Evolutionary conservation across 2,797 vertebrate genomes (phyloP), one percentile per base, ranked within the genome.

Genomic region (Schizopygopsis malacanthus): DNA sequence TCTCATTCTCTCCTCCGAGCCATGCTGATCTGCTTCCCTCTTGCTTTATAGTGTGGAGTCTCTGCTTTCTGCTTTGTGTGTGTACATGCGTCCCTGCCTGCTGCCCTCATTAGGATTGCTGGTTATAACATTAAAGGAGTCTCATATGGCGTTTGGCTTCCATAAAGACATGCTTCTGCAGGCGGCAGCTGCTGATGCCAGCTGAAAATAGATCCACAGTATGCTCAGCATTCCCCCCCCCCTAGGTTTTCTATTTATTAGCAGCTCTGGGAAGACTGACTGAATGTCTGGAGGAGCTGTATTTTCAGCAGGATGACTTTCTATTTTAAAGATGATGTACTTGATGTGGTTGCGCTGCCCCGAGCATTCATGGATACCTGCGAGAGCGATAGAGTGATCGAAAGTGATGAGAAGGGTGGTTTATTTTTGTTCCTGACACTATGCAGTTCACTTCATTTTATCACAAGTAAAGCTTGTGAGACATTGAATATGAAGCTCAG

Each of bases 171-270:
- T 91, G 93, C 95, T 96, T 95, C 94, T 95, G 92, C 94, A 95
- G 95, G 94, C 95, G 94, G 95, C 95, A 95, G 95, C 96, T 97
- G 97, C 96, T 97, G 97, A 97, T 95, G 95, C 94, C 94, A 95
- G 96, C 97, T 97, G 96, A 96, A 97, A 97, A 97, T 96, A 96
- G 96, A 96, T 94, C 95, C 95, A 95, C 93, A 90, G 89, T 95
- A 91, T 90, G 94, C 95, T 96, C 95, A 96, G 95, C 95, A 96
- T 69, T 93, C 94, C 94, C 95, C 72, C 93, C 94, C 95, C 95
- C 93, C 92, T 28, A 93, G 95, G 94, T 95, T 95, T 94, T 94
- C 95, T 95, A 95, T 96, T 96, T 96, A 96, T 96, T 95, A 94
- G 95, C 92, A 95, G 90, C 94, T 94, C 92, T 93, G 94, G 94